Base-by-base conservation (phyloP, 2,797 vertebrate genomes). In the Cirrhinus mrigala region DNA sequence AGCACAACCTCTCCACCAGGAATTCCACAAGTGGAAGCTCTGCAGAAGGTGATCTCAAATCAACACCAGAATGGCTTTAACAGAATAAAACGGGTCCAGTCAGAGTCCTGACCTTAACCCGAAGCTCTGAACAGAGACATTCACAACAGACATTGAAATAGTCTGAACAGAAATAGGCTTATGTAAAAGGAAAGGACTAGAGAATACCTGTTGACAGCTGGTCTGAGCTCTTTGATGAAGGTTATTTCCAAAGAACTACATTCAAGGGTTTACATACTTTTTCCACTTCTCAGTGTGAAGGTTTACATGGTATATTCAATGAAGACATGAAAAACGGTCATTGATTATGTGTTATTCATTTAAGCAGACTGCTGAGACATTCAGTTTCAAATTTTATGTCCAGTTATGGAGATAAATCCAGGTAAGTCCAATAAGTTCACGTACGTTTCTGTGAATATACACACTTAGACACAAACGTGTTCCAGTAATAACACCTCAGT, bases 401-500 rank as follows among this genome's bases (percentile, higher is more conserved):
- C 54, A 77, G 2, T 40, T 24, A 58, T 77, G 22, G 33, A 40
- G 54, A 76, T 76, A 22, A 76, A 54, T 14, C 27, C 5, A 54
- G 50, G 12, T 14, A 76, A 56, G 29, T 75, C 27, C 18, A 14
- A 75, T 16, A 75, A 75, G 22, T 50, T 48, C 58, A 8, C 10
- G 12, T 24, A 66, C 6, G 1, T 66, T 66, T 50, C 46, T 79
- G 40, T 12, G 18, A 78, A 82, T 60, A 73, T 22, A 60, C 37
- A 71, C 7, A 75, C 46, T 54, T 62, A 29, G 68, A 33, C n/a
- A 56, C n/a, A 58, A 78, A 78, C 8, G 70, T 11, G 3, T 52
- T 69, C 24, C 24, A 48, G 75, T 70, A 78, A 56, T 70, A 84
- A 69, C 66, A n/a, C 6, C 75, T 78, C 82, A 48, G 50, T 84